Conservation (phyloP, 2,888 invertebrate genomes). For the Augiades crinisus region DNA sequence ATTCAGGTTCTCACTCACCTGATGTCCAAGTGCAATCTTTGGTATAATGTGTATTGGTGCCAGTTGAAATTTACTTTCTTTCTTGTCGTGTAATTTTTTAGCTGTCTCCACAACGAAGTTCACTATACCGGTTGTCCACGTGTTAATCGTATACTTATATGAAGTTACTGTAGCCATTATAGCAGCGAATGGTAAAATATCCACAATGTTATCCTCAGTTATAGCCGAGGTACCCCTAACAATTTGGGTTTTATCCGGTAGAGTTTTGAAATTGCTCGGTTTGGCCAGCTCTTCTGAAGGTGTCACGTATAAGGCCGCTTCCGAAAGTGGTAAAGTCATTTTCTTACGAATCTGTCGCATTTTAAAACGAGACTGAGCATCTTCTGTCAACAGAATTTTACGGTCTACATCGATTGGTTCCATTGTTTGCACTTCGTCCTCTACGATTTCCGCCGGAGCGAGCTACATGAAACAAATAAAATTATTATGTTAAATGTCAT, state of each 20-base stretch:
- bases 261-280: slow-evolving; percentile 78
- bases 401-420: slow-evolving; percentile 56
- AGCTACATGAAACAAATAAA: slow-evolving; percentile 38
- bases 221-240: slow-evolving; percentile 76
- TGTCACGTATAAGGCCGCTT: slow-evolving; percentile 44
- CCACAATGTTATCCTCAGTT: slow-evolving; percentile 43
- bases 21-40: slow-evolving; percentile 81
- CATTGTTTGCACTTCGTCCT: slow-evolving; percentile 58
- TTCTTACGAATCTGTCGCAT: slow-evolving; percentile 62
- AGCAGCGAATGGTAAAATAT: slow-evolving; percentile 77
- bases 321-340: slow-evolving; percentile 58
- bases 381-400: slow-evolving; percentile 59
- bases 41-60: slow-evolving; percentile 82
- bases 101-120: slow-evolving; percentile 80
- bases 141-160: slow-evolving; percentile 79
- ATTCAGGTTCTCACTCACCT: too few relatives aligned
- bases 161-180: slow-evolving; percentile 83
- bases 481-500: too few relatives aligned
- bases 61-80: slow-evolving; percentile 62
- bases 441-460: slow-evolving; percentile 46
- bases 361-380: slow-evolving; percentile 59
- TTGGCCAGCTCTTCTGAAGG: slow-evolving; percentile 77
- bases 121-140: slow-evolving; percentile 83
- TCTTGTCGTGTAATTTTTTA: slow-evolving; percentile 61
- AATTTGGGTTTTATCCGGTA: slow-evolving; percentile 83